These are phyloP conservation scores for Globodera rostochiensis DNA, from an alignment of 1,140 invertebrate species.

Conservation along the genomic window DNA sequence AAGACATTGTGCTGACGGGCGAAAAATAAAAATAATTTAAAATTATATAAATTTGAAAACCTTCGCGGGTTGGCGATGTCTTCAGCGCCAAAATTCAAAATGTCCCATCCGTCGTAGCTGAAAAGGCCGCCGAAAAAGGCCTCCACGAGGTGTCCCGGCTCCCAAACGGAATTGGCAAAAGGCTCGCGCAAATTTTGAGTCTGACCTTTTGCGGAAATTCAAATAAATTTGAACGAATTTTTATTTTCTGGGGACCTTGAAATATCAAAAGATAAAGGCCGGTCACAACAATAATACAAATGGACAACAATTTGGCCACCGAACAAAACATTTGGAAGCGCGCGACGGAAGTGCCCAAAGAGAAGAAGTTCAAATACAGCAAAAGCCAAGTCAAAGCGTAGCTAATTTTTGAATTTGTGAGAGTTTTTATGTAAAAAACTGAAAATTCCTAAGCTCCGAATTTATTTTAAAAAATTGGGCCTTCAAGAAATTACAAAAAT, in stretches of 20 bases:
- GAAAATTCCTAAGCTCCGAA: no score
- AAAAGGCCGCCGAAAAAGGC: constrained; percentile 56
- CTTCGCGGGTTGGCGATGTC: constrained; percentile 56
- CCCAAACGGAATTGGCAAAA: constrained; percentile 38
- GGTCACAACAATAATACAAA: constrained; percentile 40
- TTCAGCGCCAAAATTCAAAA: constrained; percentile 57
- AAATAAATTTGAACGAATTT: constrained; percentile 11
- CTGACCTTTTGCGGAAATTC: constrained; percentile 30
- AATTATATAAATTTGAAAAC: constrained; percentile 11
- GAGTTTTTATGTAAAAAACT: no score
- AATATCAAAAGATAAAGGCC: constrained; percentile 48
- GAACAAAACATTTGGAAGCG: constrained; percentile 57
- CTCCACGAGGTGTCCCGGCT: constrained; percentile 31
- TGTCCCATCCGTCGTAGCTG: constrained; percentile 53
- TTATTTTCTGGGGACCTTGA: constrained; percentile 28
- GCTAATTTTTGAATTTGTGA: not conserved
- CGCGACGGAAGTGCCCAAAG: constrained; percentile 46
- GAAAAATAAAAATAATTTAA: not conserved
- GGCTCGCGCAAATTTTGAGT: constrained; percentile 52
- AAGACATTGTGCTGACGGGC: constrained; percentile 45
- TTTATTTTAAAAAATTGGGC: no score
- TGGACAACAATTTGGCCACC: constrained; percentile 46
- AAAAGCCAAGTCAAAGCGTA: constrained; percentile 41
- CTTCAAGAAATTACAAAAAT: constrained; percentile 32
- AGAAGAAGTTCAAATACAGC: constrained; percentile 52